Conservation (phyloP, 2,113 vertebrate genomes). For the Sinosuthora webbiana region DNA sequence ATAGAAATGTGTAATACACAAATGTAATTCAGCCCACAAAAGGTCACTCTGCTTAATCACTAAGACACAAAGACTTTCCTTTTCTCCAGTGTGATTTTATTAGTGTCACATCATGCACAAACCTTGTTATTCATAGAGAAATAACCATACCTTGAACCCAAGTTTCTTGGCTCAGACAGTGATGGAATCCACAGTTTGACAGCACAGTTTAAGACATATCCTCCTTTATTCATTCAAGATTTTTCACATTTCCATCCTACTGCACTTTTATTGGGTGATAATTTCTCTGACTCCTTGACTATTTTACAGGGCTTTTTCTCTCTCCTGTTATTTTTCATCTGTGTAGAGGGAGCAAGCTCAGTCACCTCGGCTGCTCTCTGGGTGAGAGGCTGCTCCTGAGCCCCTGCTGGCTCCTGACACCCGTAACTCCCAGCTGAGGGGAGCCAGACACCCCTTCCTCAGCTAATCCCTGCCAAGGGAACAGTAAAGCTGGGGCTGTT, state of each 20-base stretch:
- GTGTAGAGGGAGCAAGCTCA: neutral
- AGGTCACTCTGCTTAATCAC: slow-evolving; percentile 19
- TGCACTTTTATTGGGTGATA: neutral
- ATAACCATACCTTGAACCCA: neutral
- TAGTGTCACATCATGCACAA: neutral
- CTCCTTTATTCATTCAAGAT: neutral
- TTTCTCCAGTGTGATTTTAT: neutral
- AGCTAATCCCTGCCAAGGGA: neutral
- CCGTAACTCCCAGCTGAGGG: neutral
- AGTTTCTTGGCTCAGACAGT: neutral
- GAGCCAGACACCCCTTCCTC: neutral
- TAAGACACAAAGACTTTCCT: neutral
- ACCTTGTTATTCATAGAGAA: neutral
- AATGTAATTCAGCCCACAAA: neutral
- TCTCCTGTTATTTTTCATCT: neutral
- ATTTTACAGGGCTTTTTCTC: neutral
- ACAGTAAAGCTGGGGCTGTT: neutral
- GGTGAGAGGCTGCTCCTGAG: neutral
- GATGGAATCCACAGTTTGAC: neutral
- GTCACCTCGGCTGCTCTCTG: neutral
- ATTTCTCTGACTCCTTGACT: neutral
- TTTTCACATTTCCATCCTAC: neutral
- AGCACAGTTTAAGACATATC: neutral
- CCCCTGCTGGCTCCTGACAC: neutral
- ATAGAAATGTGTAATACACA: neutral